Percentiles rank a stretch among this genome's conserved stretches.
Evolutionary conservation across 1,140 invertebrate species (phyloP).

Genomic region (Aphelinus certus): DNA sequence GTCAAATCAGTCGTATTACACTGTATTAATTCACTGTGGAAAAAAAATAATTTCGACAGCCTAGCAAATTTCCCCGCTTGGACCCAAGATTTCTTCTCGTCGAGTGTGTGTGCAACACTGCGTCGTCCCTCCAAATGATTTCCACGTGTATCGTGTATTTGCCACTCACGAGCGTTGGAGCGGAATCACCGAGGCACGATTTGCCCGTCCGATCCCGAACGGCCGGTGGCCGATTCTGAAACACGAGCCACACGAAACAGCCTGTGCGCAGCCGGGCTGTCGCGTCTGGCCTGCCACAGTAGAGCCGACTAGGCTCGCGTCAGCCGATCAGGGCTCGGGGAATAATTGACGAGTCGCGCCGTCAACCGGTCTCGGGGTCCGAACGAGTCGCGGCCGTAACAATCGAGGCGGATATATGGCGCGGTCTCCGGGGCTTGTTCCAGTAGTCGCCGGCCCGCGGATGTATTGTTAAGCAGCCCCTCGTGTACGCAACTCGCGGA

Average conservation of each 20-base stretch:
- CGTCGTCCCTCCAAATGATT: too few species aligned
- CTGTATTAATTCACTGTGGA: too few species aligned
- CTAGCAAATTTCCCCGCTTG: too few species aligned
- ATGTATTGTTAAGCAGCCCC: conserved; percentile 12
- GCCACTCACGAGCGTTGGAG: too few species aligned
- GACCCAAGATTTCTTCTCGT: too few species aligned
- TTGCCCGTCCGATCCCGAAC: too few species aligned
- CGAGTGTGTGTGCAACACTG: too few species aligned
- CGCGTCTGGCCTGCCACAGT: neutral
- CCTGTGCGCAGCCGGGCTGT: neutral
- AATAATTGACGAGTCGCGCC: neutral
- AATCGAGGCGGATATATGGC: conserved; percentile 1
- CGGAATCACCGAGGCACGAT: too few species aligned
- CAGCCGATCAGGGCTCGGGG: neutral
- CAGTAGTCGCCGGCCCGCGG: neutral
- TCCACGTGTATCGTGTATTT: too few species aligned
- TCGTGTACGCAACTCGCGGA: too few species aligned
- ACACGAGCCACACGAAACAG: neutral
- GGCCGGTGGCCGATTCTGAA: neutral
- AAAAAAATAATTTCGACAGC: too few species aligned
- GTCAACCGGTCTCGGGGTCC: neutral
- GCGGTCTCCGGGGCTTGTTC: neutral
- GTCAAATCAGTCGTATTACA: too few species aligned
- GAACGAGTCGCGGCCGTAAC: conserved; percentile 3
- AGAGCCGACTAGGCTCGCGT: neutral